Conservation (phyloP, 2,888 invertebrate species). For the Trachelus troglodyta region DNA sequence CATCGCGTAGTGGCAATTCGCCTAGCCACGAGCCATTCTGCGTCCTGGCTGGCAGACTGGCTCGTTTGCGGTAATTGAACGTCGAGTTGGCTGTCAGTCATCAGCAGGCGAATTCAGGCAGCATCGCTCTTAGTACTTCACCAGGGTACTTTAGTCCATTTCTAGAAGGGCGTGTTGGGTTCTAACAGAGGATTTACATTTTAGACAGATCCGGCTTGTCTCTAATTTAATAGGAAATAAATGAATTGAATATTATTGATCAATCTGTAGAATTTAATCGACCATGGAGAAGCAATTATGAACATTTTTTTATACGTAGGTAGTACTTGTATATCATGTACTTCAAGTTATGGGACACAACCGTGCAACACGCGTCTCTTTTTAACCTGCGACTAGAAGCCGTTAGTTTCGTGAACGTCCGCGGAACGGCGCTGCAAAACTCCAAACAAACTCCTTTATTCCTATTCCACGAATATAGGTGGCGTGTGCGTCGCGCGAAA, state of each 20-base stretch:
- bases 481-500: conserved; percentile 56
- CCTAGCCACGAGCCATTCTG: not conserved
- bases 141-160: not conserved
- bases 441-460: conserved; percentile 59
- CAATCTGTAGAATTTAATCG: not conserved
- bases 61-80: conserved; percentile 4
- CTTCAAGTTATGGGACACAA: not conserved
- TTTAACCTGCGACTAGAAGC: not conserved
- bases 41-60: not conserved
- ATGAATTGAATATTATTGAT: not conserved
- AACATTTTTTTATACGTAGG: not conserved
- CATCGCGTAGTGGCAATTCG: not conserved
- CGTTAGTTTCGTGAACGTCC: not conserved
- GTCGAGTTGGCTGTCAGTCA: not conserved
- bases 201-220: not conserved
- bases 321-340: not conserved
- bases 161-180: not conserved
- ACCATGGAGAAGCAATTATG: not conserved
- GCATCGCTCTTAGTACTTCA: not conserved
- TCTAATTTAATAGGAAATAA: not conserved
- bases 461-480: conserved; percentile 56
- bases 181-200: not conserved
- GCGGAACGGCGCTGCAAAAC: conserved; percentile 36
- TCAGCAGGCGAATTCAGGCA: not conserved
- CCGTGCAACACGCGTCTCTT: not conserved